Evolutionary conservation across 2,888 invertebrate species (phyloP).

Genomic region (Microplitis manilae): DNA sequence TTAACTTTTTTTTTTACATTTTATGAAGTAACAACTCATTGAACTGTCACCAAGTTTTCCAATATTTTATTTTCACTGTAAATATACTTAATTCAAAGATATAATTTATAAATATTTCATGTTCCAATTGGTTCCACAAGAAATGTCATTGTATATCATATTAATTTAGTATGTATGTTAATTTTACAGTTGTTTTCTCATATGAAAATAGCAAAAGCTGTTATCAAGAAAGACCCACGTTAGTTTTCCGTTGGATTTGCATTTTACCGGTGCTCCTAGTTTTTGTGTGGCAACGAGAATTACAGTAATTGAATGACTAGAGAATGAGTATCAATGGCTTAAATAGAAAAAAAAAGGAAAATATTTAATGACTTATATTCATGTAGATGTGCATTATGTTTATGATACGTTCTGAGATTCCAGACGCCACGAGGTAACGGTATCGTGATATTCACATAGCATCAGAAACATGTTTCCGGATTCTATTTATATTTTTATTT

Average conservation of each 20-base stretch:
- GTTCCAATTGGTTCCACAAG: not conserved
- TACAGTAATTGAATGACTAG: not conserved
- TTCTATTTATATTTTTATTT: conserved; percentile 8
- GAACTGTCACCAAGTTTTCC: not conserved
- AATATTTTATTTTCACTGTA: not conserved
- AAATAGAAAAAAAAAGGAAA: conserved; percentile 5
- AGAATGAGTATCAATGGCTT: not conserved
- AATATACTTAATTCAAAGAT: not conserved
- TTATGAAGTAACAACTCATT: not conserved
- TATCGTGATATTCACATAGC: conserved; percentile 21
- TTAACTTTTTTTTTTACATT: not conserved
- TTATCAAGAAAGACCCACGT: not conserved
- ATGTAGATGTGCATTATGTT: conserved; percentile 3
- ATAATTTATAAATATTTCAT: not conserved
- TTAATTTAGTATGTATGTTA: not conserved
- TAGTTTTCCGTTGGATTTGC: not conserved
- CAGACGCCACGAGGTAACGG: conserved; percentile 20
- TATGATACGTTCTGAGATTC: conserved; percentile 18
- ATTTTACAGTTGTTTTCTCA: not conserved
- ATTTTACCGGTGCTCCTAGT: not conserved
- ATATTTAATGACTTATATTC: conserved; percentile 8
- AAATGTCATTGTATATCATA: not conserved
- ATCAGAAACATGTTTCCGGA: conserved; percentile 14
- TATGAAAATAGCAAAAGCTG: not conserved
- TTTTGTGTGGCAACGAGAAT: not conserved